Evolutionary conservation across 2,113 vertebrate species (phyloP).

Genomic region (Sporophila hypoxantha): DNA sequence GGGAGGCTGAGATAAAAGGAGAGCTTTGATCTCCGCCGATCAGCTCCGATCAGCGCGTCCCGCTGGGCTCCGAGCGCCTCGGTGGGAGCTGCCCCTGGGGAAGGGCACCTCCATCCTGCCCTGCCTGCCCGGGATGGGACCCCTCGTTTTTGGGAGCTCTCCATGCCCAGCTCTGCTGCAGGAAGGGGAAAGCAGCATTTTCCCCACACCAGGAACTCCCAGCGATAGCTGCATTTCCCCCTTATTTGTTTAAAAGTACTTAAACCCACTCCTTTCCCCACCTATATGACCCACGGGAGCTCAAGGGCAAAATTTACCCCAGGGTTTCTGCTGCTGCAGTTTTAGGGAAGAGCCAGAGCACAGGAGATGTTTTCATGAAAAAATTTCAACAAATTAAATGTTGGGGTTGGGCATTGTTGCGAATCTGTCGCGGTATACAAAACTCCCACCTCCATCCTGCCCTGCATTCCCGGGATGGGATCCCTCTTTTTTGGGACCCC

Average conservation of each 20-base stretch:
- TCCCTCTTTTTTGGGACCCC: no score
- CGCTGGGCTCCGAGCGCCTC: not conserved
- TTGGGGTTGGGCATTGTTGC: no score
- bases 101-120: not conserved
- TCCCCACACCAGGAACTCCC: not conserved
- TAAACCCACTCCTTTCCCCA: not conserved
- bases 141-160: rapidly evolving
- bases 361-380: not conserved
- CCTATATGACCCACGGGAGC: not conserved
- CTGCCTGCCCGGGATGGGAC: not conserved
- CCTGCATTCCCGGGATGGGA: no score
- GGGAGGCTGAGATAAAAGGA: slow-evolving; percentile 46
- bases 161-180: not conserved
- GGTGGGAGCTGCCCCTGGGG: not conserved
- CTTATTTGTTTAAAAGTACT: not conserved
- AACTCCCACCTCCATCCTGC: no score
- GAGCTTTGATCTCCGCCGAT: slow-evolving; percentile 43
- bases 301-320: not conserved
- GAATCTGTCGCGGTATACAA: no score
- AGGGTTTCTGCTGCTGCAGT: not conserved
- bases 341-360: not conserved
- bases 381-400: no score
- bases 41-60: slow-evolving; percentile 2
- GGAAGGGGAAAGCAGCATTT: not conserved
- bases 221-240: not conserved